Conservation (phyloP, 2,888 invertebrate genomes). For the Hetaerina titia region DNA sequence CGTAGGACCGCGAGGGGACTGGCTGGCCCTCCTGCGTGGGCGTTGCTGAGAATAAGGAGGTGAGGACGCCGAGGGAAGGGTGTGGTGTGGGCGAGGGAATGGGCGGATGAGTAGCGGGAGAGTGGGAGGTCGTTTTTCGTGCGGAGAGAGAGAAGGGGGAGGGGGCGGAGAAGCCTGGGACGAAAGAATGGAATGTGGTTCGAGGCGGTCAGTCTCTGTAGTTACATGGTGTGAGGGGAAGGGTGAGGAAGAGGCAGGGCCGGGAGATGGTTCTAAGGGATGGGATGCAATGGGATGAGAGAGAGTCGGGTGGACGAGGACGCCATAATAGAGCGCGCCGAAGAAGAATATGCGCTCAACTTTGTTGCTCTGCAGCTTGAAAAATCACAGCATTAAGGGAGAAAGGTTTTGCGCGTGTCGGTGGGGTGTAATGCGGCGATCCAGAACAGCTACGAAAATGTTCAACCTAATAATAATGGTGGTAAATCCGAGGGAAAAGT, state of each 20-base stretch:
- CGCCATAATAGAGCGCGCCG: background rate
- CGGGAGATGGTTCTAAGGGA: background rate
- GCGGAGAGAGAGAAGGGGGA: background rate
- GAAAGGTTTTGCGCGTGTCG: background rate
- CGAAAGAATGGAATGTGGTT: background rate
- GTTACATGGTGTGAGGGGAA: background rate
- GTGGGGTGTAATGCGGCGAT: no score
- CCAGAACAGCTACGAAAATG: no score
- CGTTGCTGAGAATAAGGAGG: background rate
- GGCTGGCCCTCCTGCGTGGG: constrained; percentile 9
- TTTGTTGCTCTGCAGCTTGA: background rate
- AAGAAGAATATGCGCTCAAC: background rate
- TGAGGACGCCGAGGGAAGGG: background rate
- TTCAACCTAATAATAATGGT: no score
- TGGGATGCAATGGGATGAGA: background rate
- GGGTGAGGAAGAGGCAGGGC: background rate
- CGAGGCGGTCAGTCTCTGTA: constrained; percentile 4
- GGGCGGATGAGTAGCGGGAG: no score
- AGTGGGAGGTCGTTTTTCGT: background rate
- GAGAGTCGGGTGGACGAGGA: background rate
- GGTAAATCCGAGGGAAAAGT: no score
- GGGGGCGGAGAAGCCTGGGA: background rate
- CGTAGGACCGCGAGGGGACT: background rate
- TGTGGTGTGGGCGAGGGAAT: background rate
- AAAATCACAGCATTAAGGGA: background rate